A percentile compares a stretch with the other conserved stretches of the same genome.
Conservation (phyloP, 2,113 vertebrate species). For the Centropus unirufus region DNA sequence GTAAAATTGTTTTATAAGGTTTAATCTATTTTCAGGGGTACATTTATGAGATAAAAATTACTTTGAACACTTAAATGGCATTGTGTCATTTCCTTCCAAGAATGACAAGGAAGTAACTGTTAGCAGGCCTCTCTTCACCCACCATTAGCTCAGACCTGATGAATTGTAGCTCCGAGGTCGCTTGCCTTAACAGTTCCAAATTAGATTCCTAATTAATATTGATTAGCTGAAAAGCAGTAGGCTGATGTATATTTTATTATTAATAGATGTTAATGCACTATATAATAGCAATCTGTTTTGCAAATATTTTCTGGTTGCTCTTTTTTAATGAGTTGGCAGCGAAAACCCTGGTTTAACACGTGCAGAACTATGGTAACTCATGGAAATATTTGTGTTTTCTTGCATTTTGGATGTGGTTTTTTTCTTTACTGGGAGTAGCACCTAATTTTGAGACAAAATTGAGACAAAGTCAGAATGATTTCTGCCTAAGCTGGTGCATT, state of each 20-base stretch:
- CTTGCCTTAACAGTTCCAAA: constrained; percentile 2
- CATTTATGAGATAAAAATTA: background rate
- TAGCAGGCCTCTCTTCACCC: constrained; percentile 2
- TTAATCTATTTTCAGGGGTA: constrained; percentile 12
- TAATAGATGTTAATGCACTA: constrained; percentile 40
- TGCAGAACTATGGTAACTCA: background rate
- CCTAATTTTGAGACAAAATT: background rate
- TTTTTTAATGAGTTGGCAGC: constrained; percentile 41
- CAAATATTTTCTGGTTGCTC: constrained; percentile 16
- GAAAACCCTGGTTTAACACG: background rate
- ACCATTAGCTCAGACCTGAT: background rate
- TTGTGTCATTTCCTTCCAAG: constrained; percentile 45
- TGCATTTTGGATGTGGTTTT: background rate
- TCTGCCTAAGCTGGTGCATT: background rate
- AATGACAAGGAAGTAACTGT: constrained; percentile 37
- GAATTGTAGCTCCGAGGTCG: background rate
- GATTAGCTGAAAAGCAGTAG: constrained; percentile 7
- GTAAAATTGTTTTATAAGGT: background rate
- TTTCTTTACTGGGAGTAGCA: background rate
- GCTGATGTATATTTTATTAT: constrained; percentile 23
- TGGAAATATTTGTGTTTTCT: background rate
- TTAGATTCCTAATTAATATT: constrained; percentile 38
- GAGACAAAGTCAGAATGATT: background rate
- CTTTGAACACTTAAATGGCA: background rate
- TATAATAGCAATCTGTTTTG: constrained; percentile 21